These are phyloP conservation scores for Chloroceryle amazona DNA, from an alignment of 2,797 vertebrate species.

Conservation along the genomic window DNA sequence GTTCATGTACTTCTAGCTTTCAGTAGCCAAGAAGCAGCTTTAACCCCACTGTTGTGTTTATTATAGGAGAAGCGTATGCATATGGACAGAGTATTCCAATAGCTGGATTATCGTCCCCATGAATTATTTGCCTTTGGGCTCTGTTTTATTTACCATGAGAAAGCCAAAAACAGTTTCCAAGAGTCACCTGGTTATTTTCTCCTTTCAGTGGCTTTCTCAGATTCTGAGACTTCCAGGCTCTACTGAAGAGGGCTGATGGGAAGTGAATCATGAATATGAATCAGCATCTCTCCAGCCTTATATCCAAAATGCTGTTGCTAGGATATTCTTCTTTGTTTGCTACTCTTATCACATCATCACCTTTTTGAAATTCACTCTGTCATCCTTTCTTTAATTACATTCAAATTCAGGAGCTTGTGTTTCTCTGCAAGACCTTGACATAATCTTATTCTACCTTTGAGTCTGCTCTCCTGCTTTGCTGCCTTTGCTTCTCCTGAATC, in stretches of 20 bases:
- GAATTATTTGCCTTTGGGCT: not conserved
- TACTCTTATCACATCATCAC: constrained; percentile 10
- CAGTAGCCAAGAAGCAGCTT: not conserved
- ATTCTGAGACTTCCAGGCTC: not conserved
- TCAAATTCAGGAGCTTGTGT: constrained; percentile 14
- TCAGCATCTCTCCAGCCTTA: constrained; percentile 16
- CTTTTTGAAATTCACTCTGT: constrained; percentile 56
- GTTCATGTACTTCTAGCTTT: not conserved
- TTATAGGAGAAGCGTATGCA: not conserved
- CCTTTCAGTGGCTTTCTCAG: not conserved
- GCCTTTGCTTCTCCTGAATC: not conserved
- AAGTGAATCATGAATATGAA: constrained; percentile 54
- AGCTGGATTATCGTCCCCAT: fast-evolving
- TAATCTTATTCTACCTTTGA: constrained; percentile 11
- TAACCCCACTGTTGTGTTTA: not conserved
- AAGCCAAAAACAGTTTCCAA: not conserved
- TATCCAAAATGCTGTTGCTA: constrained; percentile 62
- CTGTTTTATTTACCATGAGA: not conserved
- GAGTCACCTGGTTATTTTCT: not conserved
- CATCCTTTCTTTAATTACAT: constrained; percentile 55
- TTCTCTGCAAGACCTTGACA: constrained; percentile 29
- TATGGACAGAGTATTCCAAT: not conserved
- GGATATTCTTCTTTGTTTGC: constrained; percentile 54
- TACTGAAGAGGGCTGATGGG: not conserved
- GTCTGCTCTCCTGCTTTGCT: not conserved